phyloP scores from a whole-genome alignment of 2,888 invertebrate genomes.

The Agrochola macilenta region DNA sequence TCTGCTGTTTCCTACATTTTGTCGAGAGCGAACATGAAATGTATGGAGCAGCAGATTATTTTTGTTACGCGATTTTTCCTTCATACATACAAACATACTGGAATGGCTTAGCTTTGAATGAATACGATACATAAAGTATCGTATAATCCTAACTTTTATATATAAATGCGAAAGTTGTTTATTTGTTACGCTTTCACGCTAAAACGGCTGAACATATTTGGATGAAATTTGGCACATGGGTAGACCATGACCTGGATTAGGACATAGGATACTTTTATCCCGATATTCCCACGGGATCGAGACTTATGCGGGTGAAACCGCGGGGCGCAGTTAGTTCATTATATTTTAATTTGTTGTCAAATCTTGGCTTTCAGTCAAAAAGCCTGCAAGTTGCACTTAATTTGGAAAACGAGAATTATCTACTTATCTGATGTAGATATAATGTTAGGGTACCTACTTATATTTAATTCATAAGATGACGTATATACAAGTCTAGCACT shows the following conservation, averaged over 20 bases:
- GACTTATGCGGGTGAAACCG: too few relatives aligned
- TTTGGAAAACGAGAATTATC: background rate
- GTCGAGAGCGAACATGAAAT: background rate
- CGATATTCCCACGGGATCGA: too few relatives aligned
- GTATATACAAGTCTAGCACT: background rate
- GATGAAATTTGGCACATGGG: too few relatives aligned
- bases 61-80: background rate
- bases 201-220: too few relatives aligned
- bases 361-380: background rate
- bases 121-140: background rate
- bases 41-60: background rate
- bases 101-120: background rate
- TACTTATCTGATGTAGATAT: background rate
- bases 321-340: too few relatives aligned
- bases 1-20: too few relatives aligned
- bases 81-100: too few relatives aligned
- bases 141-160: background rate
- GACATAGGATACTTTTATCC: too few relatives aligned
- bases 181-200: too few relatives aligned
- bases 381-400: background rate
- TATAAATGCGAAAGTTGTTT: too few relatives aligned
- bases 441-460: constrained; percentile 9
- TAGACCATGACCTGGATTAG: too few relatives aligned
- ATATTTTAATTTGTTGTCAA: background rate
- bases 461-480: constrained; percentile 39